Evolutionary conservation across 2,888 invertebrate species (phyloP).

Genomic region (Tholera decimalis): DNA sequence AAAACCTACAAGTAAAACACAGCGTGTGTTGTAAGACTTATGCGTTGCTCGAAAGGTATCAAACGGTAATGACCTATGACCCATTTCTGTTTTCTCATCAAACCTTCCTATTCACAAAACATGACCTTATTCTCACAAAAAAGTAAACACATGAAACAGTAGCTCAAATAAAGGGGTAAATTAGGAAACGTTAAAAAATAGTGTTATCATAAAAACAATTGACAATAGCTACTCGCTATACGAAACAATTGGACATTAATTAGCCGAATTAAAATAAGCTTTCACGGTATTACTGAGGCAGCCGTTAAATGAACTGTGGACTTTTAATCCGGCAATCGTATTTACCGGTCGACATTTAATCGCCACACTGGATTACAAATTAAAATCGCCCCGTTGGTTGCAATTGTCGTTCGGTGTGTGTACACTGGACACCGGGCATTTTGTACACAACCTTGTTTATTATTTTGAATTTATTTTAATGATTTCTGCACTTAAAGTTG

Average conservation of each 20-base stretch:
- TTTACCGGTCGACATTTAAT: slow-evolving; percentile 73
- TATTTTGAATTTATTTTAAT: slow-evolving; percentile 33
- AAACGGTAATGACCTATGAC: slow-evolving; percentile 13
- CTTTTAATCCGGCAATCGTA: slow-evolving; percentile 79
- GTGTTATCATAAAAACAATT: slow-evolving; percentile 42
- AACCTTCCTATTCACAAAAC: not conserved
- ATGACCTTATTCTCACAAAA: not conserved
- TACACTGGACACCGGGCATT: slow-evolving; percentile 29
- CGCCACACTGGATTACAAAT: slow-evolving; percentile 73
- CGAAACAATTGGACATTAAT: slow-evolving; percentile 70
- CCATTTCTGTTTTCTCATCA: slow-evolving; percentile 17
- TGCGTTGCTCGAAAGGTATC: not conserved
- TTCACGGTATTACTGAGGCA: slow-evolving; percentile 65
- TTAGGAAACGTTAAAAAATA: slow-evolving; percentile 14
- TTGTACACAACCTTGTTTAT: slow-evolving; percentile 36
- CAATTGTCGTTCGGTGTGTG: slow-evolving; percentile 65
- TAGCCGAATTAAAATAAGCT: slow-evolving; percentile 74
- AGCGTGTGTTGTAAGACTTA: not conserved
- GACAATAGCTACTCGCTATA: slow-evolving; percentile 36
- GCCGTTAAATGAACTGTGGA: slow-evolving; percentile 79
- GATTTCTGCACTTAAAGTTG: slow-evolving; percentile 4
- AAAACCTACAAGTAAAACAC: too few species aligned
- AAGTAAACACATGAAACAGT: not conserved
- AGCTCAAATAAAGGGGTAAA: not conserved
- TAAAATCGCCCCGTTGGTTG: slow-evolving; percentile 66